These are phyloP conservation scores for Hypotaenidia philippensis DNA, from an alignment of 2,797 vertebrate species.

Conservation along the genomic window DNA sequence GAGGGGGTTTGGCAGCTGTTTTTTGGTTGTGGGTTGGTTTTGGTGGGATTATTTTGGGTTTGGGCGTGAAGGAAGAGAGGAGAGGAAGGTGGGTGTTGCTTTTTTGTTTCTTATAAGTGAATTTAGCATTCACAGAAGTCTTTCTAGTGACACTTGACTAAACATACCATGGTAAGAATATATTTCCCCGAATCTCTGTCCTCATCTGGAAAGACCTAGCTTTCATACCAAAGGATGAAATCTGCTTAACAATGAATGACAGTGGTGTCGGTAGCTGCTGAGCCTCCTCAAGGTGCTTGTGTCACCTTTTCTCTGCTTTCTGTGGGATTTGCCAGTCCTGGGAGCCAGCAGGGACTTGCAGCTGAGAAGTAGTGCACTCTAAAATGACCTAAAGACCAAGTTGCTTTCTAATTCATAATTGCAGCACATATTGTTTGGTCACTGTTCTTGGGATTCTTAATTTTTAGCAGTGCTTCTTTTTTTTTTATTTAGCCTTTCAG, in stretches of 20 bases:
- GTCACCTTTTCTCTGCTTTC: not conserved
- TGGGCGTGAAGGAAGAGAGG: fast-evolving
- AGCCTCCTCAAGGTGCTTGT: not conserved
- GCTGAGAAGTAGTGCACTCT: not conserved
- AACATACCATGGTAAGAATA: not conserved
- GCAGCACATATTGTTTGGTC: not conserved
- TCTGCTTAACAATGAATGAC: not conserved
- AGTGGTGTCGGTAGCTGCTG: not conserved
- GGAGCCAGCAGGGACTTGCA: not conserved
- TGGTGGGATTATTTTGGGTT: too few relatives aligned
- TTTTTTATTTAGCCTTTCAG: not conserved
- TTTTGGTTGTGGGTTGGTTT: too few relatives aligned
- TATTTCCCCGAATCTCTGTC: not conserved
- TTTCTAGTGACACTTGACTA: not conserved
- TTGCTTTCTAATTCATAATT: not conserved
- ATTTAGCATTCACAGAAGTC: not conserved
- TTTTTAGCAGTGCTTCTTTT: not conserved
- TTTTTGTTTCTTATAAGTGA: not conserved
- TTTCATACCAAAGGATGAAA: not conserved
- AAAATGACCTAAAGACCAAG: not conserved
- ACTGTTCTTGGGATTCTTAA: not conserved
- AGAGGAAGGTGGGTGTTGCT: not conserved
- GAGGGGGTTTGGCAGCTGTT: too few relatives aligned
- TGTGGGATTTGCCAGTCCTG: not conserved
- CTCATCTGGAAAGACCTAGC: not conserved